Conservation (phyloP, 2,888 invertebrate genomes). For the Xestia ashworthii region DNA sequence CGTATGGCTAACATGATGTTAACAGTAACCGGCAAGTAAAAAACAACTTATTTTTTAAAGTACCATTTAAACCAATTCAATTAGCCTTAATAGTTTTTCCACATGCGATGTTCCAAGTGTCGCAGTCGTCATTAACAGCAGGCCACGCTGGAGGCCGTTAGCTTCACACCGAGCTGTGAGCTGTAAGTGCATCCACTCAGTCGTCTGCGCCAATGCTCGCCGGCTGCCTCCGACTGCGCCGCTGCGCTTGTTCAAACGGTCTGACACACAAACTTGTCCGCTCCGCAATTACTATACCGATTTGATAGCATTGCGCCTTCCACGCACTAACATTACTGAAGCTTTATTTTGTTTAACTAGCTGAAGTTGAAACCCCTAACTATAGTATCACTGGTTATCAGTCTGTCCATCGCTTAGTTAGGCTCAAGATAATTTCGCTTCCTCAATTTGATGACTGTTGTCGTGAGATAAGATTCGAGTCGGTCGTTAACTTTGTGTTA, state of each 20-base stretch:
- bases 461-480: conserved; percentile 37
- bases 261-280: conserved; percentile 11
- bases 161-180: conserved; percentile 19
- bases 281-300: conserved; percentile 8
- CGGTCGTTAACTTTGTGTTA: conserved; percentile 16
- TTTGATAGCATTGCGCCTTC: background rate
- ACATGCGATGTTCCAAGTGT: conserved; percentile 24
- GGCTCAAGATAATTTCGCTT: conserved; percentile 20
- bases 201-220: conserved; percentile 17
- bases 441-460: conserved; percentile 31
- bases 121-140: conserved; percentile 28
- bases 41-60: background rate
- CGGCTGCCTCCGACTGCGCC: background rate
- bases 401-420: conserved; percentile 7
- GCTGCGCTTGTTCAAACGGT: background rate
- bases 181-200: conserved; percentile 32
- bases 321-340: conserved; percentile 9
- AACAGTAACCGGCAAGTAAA: conserved; percentile 19
- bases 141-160: conserved; percentile 10
- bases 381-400: conserved; percentile 5
- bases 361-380: background rate
- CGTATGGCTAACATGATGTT: conserved; percentile 21
- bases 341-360: conserved; percentile 3
- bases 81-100: conserved; percentile 34
- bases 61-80: conserved; percentile 9